Base-by-base conservation (phyloP, 1,140 invertebrate species). In the Pollicipes pollicipes region DNA sequence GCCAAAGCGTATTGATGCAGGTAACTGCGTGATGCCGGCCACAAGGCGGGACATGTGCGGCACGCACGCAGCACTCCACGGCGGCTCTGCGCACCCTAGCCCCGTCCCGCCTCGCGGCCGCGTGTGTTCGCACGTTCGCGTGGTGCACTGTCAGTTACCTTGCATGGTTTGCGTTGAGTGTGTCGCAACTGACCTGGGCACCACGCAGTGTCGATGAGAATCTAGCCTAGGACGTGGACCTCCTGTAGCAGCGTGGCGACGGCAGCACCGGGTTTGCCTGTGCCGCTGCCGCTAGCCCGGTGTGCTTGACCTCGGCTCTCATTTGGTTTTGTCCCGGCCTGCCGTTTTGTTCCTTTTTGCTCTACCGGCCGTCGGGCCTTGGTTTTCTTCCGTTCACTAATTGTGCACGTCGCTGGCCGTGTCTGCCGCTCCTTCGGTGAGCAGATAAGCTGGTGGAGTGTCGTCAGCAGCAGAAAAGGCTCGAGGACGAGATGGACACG, bases 401-500 rank as follows among this genome's bases (percentile, higher is more conserved):
- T n/a, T 21, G 10, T 24, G 45, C 45, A 58, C 45, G 45, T 21
- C 32, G 32, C 32, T 4, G 4, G 32, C 32, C 32, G 32, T 16
- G 32, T 35, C 45, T 21, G 45, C 13, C 45, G 8, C 13, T 58
- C 45, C 45, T 10, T 2, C 45, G 45, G 13, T 35, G 35, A 88
- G 78, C 88, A 98, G 95, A 97, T 86, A 93, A 98, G 83, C 87
- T 98, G 80, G 84, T 94, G 80, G 84, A 86, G 78, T 93, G 96
- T 85, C 92, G 91, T 84, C 90, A 93, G 84, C 93, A 94, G 86
- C 95, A 93, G 85, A 95, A 94, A 87, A 83, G 91, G 81, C 88
- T 98, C 77, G 90, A 95, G 82, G 91, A 95, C 81, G 97, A 99
- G 83, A 97, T 99, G 91, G 96, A 99, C 83, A 88, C 91, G 78